Conservation (phyloP, 2,113 vertebrate genomes). For the Tylochromis polylepis region DNA sequence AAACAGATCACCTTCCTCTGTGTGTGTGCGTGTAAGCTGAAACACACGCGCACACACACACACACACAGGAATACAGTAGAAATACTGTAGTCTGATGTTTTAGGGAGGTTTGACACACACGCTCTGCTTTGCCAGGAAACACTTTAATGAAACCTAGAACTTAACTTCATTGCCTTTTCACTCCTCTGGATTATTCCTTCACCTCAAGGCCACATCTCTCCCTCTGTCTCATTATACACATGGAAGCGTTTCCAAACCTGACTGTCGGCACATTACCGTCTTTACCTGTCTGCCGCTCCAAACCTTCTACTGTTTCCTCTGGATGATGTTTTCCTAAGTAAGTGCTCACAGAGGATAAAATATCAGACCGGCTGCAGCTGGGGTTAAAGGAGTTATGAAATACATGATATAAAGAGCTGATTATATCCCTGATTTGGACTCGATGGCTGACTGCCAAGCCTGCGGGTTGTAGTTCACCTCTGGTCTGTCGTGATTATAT, state of each 20-base stretch:
- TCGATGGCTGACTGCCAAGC: background rate
- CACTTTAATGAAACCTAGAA: slow-evolving; percentile 51
- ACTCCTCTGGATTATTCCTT: slow-evolving; percentile 29
- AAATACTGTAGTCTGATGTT: slow-evolving; percentile 9
- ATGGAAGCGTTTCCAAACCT: slow-evolving; percentile 38
- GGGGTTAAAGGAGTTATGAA: background rate
- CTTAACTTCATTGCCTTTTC: slow-evolving; percentile 28
- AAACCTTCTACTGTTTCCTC: slow-evolving; percentile 33
- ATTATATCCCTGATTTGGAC: background rate
- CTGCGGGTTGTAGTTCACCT: background rate
- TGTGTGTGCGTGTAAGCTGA: background rate
- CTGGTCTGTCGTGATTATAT: background rate
- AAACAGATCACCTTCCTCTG: background rate
- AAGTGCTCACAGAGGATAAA: slow-evolving; percentile 36
- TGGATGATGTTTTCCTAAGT: slow-evolving; percentile 25
- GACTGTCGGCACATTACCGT: slow-evolving; percentile 8
- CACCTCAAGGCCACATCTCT: slow-evolving; percentile 23
- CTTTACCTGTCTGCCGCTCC: slow-evolving; percentile 38
- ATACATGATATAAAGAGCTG: slow-evolving; percentile 31
- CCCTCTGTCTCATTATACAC: background rate
- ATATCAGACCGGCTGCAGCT: slow-evolving; percentile 23
- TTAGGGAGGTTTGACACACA: slow-evolving; percentile 9
- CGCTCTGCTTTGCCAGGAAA: slow-evolving; percentile 45
- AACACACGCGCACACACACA: no score
- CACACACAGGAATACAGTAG: slow-evolving; percentile 7